Conservation (phyloP, 1,140 invertebrate species). For the Aplysia californica region DNA sequence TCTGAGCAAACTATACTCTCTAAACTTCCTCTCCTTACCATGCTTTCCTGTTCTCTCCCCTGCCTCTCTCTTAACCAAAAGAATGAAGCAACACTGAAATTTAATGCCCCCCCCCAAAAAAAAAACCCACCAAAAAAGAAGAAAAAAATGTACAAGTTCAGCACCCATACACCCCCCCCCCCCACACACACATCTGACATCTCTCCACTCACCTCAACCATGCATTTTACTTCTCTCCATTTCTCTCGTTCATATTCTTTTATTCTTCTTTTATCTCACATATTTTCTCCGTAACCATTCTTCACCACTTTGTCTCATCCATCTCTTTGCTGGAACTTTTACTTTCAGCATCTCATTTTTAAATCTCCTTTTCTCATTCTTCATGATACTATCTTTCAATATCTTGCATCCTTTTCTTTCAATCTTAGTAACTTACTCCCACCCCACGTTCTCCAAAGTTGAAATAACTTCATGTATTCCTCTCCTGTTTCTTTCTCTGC, state of each 20-base stretch:
- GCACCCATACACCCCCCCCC: neutral
- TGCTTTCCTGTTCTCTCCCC: neutral
- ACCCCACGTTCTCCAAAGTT: too few species aligned
- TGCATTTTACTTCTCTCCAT: neutral
- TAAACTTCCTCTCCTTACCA: neutral
- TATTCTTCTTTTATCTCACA: neutral
- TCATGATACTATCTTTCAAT: neutral
- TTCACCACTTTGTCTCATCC: constrained; percentile 5
- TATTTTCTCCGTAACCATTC: neutral
- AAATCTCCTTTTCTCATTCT: neutral
- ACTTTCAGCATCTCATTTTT: neutral
- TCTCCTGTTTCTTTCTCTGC: too few species aligned
- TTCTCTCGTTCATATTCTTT: neutral
- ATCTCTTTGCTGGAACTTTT: neutral
- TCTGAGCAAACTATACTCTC: neutral
- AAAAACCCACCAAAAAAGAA: neutral
- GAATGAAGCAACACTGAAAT: neutral
- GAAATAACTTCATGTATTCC: too few species aligned
- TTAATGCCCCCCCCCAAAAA: neutral
- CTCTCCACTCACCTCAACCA: neutral
- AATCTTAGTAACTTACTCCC: neutral
- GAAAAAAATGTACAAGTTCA: too few species aligned
- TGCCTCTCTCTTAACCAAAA: neutral
- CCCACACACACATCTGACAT: too few species aligned
- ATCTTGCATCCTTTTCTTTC: neutral